Evolutionary conservation across 2,888 invertebrate species (phyloP), one percentile per base, ranked within the genome.

Genomic region (Chouioia cunea): DNA sequence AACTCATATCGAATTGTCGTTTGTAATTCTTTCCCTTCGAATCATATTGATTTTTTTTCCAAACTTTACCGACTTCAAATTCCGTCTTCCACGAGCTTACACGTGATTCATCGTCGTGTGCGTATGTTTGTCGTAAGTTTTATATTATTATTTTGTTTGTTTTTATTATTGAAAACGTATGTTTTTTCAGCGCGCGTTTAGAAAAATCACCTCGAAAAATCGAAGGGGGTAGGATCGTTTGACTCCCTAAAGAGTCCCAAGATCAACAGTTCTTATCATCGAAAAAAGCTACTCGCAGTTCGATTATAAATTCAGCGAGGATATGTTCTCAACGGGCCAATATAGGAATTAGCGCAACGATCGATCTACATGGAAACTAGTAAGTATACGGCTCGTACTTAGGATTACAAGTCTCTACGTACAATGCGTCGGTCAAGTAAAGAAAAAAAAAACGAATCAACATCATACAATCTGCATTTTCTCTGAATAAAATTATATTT

Each of bases 271-370:
- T 70, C 43, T 56, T 73, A 56, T 54, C 63, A 36, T 66, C 69
- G 52, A 70, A 64, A 73, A 73, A 64, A 15, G 70, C 70, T 66
- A 70, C 63, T 73, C 70, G 70, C 62, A 70, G 63, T 73, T 64
- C 66, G 63, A 73, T 73, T 70, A 71, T 18, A 71, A 67, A 71
- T 71, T 71, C 59, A 73, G 67, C 73, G 73, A 70, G 73, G 70
- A 70, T 73, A 70, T 73, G 73, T 70, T 73, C 66, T 65, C 63
- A 69, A 57, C 44, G 65, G 66, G 65, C 65, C 65, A 73, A 70
- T 69, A 36, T 36, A 57, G 58, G 65, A 66, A 67, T 71, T 67
- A 71, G 63, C 63, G 58, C 58, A 71, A 67, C 66, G 67, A 71
- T 71, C 67, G 58, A 64, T 58, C 53, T 67, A 71, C 58, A 57